Evolutionary conservation across 2,113 vertebrate genomes (phyloP).

Genomic region (Falcunculus frontatus): DNA sequence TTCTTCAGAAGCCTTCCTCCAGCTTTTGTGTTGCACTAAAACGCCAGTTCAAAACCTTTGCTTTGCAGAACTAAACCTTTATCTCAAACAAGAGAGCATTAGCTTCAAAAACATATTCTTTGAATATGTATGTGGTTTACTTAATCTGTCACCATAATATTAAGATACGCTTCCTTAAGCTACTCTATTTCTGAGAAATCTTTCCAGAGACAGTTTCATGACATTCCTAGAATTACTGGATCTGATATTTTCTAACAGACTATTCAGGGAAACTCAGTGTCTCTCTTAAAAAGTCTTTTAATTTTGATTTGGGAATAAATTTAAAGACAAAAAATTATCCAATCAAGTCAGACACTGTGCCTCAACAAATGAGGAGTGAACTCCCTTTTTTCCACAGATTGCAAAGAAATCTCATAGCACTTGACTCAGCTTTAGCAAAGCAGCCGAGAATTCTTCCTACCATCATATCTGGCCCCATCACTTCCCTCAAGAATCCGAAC

Average conservation of each 20-base stretch:
- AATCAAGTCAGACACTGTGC: background rate
- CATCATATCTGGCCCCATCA: background rate
- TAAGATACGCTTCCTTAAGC: conserved; percentile 56
- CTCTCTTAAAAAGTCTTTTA: conserved; percentile 15
- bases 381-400: background rate
- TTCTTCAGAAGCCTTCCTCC: conserved; percentile 5
- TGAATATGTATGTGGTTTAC: conserved; percentile 2
- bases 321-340: background rate
- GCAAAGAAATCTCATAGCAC: conserved; percentile 3
- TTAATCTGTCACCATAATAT: background rate
- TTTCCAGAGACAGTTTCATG: conserved; percentile 40
- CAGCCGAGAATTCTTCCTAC: background rate
- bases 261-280: background rate
- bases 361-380: background rate
- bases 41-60: background rate
- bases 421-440: background rate
- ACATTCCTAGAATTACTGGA: background rate
- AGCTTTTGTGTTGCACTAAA: background rate
- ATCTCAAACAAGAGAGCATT: background rate
- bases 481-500: background rate
- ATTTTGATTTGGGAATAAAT: conserved; percentile 23
- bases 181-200: conserved; percentile 51
- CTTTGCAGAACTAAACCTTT: conserved; percentile 37
- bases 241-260: background rate
- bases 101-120: conserved; percentile 30